Evolutionary conservation across 2,888 invertebrate species (phyloP).

Genomic region (Philereme vetulata): DNA sequence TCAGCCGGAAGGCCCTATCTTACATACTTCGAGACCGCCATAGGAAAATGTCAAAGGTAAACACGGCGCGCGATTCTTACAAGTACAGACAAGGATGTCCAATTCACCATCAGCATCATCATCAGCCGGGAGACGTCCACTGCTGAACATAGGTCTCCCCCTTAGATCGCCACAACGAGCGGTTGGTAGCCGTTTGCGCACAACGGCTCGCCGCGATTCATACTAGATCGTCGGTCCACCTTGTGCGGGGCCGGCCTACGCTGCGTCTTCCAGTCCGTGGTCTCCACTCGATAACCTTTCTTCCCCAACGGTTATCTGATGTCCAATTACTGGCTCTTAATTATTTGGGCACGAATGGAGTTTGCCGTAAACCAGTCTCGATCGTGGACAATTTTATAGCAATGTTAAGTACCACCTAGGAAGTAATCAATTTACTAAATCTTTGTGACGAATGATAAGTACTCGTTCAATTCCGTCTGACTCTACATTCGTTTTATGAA

Average conservation of each 20-base stretch:
- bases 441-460: neutral
- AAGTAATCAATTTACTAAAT: neutral
- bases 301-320: too few relatives aligned
- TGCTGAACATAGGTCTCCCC: too few relatives aligned
- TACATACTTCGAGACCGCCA: constrained; percentile 39
- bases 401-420: neutral
- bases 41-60: constrained; percentile 62
- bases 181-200: too few relatives aligned
- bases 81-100: constrained; percentile 48
- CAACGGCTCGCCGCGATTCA: too few relatives aligned
- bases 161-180: too few relatives aligned
- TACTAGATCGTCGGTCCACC: too few relatives aligned
- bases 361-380: constrained; percentile 39
- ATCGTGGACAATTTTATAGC: constrained; percentile 9
- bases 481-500: constrained; percentile 37
- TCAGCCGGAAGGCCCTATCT: too few relatives aligned
- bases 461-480: constrained; percentile 1
- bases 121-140: too few relatives aligned
- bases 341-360: constrained; percentile 49
- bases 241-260: too few relatives aligned
- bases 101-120: too few relatives aligned
- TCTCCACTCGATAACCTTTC: too few relatives aligned
- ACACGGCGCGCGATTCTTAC: constrained; percentile 45
- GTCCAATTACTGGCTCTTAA: constrained; percentile 53
- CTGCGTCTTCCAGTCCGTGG: too few relatives aligned